phyloP scores from a whole-genome alignment of 2,113 vertebrate species.

The Heterotilapia buettikoferi region DNA sequence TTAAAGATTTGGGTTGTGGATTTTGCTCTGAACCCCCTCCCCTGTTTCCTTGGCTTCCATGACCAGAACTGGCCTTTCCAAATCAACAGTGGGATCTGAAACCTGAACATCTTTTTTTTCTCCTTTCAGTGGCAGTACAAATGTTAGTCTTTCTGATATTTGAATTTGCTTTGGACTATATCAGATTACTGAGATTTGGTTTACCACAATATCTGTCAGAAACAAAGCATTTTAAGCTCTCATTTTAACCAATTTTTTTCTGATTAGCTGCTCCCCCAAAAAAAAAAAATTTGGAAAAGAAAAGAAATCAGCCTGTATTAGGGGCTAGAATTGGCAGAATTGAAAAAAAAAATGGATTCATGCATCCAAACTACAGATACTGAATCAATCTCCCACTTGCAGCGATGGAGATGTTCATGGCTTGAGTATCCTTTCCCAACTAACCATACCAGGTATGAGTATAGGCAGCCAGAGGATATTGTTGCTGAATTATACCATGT shows the following conservation, averaged over 20 bases:
- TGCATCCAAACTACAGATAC: neutral
- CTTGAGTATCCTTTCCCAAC: neutral
- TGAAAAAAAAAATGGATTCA: neutral
- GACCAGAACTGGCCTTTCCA: neutral
- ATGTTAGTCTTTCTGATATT: neutral
- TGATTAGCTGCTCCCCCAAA: rapidly evolving
- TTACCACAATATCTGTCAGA: neutral
- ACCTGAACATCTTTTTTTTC: neutral
- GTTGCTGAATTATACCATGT: neutral
- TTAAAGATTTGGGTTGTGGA: neutral
- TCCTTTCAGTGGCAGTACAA: neutral
- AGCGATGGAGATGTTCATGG: neutral
- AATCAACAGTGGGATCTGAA: neutral
- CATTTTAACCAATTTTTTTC: neutral
- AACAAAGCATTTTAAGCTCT: neutral
- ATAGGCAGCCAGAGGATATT: neutral
- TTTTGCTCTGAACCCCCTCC: neutral
- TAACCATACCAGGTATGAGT: neutral
- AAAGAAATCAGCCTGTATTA: neutral
- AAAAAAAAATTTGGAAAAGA: rapidly evolving
- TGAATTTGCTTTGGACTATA: neutral
- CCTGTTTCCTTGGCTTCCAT: neutral
- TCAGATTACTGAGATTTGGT: neutral
- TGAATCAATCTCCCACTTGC: neutral
- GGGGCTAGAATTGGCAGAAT: neutral